A percentile compares a stretch with the other conserved stretches of the same genome.
phyloP scores from a whole-genome alignment of 2,797 vertebrate species.

The Ceryle rudis region DNA sequence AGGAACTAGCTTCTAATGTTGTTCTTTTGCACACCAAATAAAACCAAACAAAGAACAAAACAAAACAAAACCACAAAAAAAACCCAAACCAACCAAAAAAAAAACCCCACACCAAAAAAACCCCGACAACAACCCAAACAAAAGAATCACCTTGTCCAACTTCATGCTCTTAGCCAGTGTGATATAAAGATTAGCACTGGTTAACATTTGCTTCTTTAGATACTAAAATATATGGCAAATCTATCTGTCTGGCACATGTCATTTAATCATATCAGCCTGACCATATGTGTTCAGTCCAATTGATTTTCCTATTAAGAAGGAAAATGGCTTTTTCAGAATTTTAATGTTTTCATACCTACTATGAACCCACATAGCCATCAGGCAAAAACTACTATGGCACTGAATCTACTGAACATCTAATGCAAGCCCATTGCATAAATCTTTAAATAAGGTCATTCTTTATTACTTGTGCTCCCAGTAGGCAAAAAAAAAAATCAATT shows the following conservation, averaged over 20 bases:
- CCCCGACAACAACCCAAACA: too few species aligned
- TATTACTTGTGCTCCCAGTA: conserved; percentile 28
- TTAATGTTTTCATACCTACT: background rate
- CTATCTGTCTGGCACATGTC: background rate
- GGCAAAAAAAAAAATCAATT: background rate
- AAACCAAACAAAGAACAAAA: too few species aligned
- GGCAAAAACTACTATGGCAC: background rate
- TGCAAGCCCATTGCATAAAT: background rate
- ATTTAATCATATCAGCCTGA: background rate
- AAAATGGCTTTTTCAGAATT: conserved; percentile 37
- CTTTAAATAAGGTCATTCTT: conserved; percentile 57
- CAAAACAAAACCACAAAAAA: too few species aligned
- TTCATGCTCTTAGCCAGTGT: background rate
- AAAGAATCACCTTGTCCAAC: background rate
- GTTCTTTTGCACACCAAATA: background rate
- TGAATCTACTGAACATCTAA: conserved; percentile 3
- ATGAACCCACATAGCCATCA: background rate
- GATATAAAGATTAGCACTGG: background rate
- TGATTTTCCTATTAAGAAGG: conserved; percentile 22
- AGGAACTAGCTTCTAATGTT: background rate
- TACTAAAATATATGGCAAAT: background rate
- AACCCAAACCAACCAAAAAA: background rate
- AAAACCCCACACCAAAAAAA: too few species aligned
- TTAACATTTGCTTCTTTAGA: background rate
- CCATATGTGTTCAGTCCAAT: background rate